These are phyloP conservation scores for Xylophagus ater DNA, from an alignment of 2,888 invertebrate species.

Conservation along the genomic window DNA sequence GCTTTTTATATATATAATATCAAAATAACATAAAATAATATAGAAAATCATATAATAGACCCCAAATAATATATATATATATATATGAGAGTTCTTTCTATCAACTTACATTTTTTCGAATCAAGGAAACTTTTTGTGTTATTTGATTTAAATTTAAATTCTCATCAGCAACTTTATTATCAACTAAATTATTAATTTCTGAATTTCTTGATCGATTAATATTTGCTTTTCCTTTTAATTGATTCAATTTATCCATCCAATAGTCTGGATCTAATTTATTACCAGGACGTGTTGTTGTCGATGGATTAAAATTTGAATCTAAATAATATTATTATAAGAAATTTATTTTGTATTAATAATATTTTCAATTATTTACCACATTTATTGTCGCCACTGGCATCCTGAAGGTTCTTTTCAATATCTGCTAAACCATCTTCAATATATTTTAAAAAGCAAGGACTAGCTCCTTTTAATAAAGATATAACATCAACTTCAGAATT, in stretches of 20 bases:
- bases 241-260: slow-evolving; percentile 37
- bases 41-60: too few species aligned
- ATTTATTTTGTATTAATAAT: background rate
- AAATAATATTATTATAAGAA: background rate
- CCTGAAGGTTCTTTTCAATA: slow-evolving; percentile 28
- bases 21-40: too few species aligned
- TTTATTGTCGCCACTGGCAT: slow-evolving; percentile 21
- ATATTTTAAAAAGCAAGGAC: slow-evolving; percentile 36
- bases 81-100: too few species aligned
- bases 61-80: too few species aligned
- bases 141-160: slow-evolving; percentile 35
- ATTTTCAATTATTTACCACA: slow-evolving; percentile 15
- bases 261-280: slow-evolving; percentile 33
- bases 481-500: slow-evolving; percentile 37
- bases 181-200: slow-evolving; percentile 26
- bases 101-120: slow-evolving; percentile 31
- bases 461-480: slow-evolving; percentile 37
- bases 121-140: slow-evolving; percentile 33
- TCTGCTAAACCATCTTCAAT: slow-evolving; percentile 39
- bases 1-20: too few species aligned
- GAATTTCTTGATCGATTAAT: slow-evolving; percentile 21
- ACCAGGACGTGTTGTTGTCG: slow-evolving; percentile 17
- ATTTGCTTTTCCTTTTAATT: slow-evolving; percentile 28
- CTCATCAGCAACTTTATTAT: slow-evolving; percentile 38
- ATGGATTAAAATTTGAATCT: slow-evolving; percentile 10